Percentiles rank a stretch among this genome's conserved stretches.
Conservation (phyloP, 1,140 invertebrate genomes). For the Trichonephila clavata region DNA sequence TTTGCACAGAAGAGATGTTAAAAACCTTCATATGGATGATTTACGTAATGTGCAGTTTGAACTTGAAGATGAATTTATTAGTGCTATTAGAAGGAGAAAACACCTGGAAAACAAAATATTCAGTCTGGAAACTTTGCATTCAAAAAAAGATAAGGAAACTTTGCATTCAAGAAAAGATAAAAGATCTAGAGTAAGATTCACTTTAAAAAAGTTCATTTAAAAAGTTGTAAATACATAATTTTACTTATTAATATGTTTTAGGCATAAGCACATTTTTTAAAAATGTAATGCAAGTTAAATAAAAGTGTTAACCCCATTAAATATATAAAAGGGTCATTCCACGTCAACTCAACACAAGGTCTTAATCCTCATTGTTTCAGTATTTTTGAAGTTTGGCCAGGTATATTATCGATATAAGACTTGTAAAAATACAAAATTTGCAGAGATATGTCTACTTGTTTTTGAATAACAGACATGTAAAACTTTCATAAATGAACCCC, state of each 20-base stretch:
- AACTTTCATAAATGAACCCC: not conserved
- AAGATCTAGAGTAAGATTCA: conserved; percentile 26
- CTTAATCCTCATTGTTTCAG: not conserved
- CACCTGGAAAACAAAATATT: conserved; percentile 1
- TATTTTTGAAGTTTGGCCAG: not conserved
- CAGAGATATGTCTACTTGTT: not conserved
- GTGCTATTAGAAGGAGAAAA: not conserved
- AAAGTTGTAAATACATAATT: too few relatives aligned
- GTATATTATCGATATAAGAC: not conserved
- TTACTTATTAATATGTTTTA: too few relatives aligned
- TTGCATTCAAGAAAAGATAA: conserved; percentile 25
- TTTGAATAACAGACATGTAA: not conserved
- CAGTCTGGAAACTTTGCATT: conserved; percentile 34
- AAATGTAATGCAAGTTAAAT: too few relatives aligned
- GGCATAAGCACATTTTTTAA: too few relatives aligned
- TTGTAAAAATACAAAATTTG: not conserved
- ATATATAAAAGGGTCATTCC: not conserved
- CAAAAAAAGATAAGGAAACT: conserved; percentile 22
- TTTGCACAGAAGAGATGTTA: not conserved
- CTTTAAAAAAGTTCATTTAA: not conserved
- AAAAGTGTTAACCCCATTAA: too few relatives aligned
- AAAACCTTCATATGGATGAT: not conserved
- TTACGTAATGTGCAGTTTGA: not conserved
- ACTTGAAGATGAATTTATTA: conserved; percentile 21
- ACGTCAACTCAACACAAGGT: not conserved